Evolutionary conservation across 2,113 vertebrate genomes (phyloP), one percentile per base, ranked within the genome.

Genomic region (Rhinopomastus cyanomelas): DNA sequence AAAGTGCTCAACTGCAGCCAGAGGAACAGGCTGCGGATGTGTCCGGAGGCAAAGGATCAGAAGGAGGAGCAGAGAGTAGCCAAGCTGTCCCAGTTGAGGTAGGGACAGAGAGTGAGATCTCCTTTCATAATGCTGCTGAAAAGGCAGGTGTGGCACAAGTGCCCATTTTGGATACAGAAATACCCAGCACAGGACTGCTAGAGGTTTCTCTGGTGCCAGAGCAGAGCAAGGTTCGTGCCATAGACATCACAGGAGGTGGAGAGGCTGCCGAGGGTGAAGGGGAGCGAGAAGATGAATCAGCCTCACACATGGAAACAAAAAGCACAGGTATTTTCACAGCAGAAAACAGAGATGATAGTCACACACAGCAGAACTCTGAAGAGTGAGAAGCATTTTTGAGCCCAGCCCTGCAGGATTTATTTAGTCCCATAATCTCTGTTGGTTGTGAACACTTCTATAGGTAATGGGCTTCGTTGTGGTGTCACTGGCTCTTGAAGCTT

Each of bases 371-470:
- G 66, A 85, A 62, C 16, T 73, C 76, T 2, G 94, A 95, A 86
- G 87, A 96, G 23, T 97, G 91, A 95, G 55, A 53, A 64, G 19
- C 3, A 6, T 62, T 37, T 12, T n/a, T 34, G 75, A 77, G 60
- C 36, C 64, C 42, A 81, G n/a, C 30, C 82, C 67, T 89, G 68
- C 59, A 55, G 76, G 62, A 53, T 39, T 88, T 78, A 57, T 85
- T 77, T 29, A 25, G 59, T 84, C 42, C 88, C 85, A 46, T 48
- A 72, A 59, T 60, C 29, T 16, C 32, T 49, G 37, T 81, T 44
- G 56, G 7, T 65, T 56, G 49, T 72, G 69, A 82, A 68, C 34
- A 20, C 9, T 66, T 34, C 9, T 11, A 26, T 72, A 55, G 42
- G 53, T 44, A 84, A 62, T 30, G 48, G 20, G 55, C 71, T 77